A percentile compares a stretch with the other conserved stretches of the same genome.
Evolutionary conservation across 1,140 invertebrate species (phyloP).

Genomic region (Steinernema feltiae): DNA sequence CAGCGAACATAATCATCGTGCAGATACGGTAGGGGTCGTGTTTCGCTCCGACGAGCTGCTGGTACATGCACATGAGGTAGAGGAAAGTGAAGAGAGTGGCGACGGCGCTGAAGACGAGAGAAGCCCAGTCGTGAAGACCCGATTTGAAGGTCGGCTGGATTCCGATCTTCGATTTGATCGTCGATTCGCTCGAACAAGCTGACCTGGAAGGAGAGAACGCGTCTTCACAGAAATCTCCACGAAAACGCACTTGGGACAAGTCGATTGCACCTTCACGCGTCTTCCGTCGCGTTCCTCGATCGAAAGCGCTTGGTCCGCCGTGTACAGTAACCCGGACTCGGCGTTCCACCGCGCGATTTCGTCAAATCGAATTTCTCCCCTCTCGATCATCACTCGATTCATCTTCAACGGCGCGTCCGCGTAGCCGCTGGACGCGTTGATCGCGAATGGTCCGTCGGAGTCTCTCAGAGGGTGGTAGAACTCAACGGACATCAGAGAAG

Average conservation of each 20-base stretch:
- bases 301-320: slow-evolving; percentile 26
- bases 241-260: slow-evolving; percentile 41
- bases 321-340: slow-evolving; percentile 38
- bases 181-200: slow-evolving; percentile 23
- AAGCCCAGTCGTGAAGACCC: slow-evolving; percentile 22
- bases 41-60: slow-evolving; percentile 33
- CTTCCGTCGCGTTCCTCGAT: slow-evolving; percentile 46
- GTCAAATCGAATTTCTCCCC: slow-evolving; percentile 25
- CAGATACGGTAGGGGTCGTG: slow-evolving; percentile 39
- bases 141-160: slow-evolving; percentile 31
- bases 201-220: slow-evolving; percentile 32
- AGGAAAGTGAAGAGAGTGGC: slow-evolving; percentile 34
- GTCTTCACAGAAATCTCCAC: slow-evolving; percentile 13
- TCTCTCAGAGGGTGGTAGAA: slow-evolving; percentile 41
- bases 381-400: slow-evolving; percentile 35
- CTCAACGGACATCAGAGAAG: slow-evolving; percentile 23
- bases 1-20: slow-evolving; percentile 37
- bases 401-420: slow-evolving; percentile 34
- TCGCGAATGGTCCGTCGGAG: slow-evolving; percentile 32
- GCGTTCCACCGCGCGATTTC: slow-evolving; percentile 37
- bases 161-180: slow-evolving; percentile 22
- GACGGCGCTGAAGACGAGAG: slow-evolving; percentile 37
- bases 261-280: slow-evolving; percentile 29
- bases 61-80: slow-evolving; percentile 46
- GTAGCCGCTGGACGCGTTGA: slow-evolving; percentile 44